Evolutionary conservation across 2,113 vertebrate genomes (phyloP), one percentile per base, ranked within the genome.

Genomic region (Apeltes quadracus): DNA sequence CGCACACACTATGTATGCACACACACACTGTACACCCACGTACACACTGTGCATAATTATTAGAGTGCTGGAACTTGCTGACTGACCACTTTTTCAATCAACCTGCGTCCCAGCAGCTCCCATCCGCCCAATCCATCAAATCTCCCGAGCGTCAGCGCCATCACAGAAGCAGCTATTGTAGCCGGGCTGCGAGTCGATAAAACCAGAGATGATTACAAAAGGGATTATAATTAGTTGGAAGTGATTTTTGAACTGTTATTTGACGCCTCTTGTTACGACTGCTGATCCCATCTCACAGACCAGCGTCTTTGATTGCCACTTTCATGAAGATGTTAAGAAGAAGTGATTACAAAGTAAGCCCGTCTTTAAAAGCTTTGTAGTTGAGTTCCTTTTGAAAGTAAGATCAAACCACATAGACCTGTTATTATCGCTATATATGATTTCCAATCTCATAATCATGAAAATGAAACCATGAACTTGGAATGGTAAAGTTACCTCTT

Each of bases 21-120:
- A 53, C 27, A 22, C 18, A 41, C 16, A 3, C 56, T 44, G 41
- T 14, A 18, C 61, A 50, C 62, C 15, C 62, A 55, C 46, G 13
- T 13, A 34, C 54, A 50, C 34, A 41, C 66, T n/a, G 23, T 20
- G 43, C 57, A 27, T 82, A 56, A 79, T 84, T 69, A 51, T 79
- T 67, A 61, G 41, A 80, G 73, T 71, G 44, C 66, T 58, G 36
- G 7, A 43, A 64, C 70, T 48, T 72, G 82, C 87, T 83, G 84
- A 79, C 65, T 2, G 48, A 48, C 32, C 75, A 65, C 66, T 81
- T 76, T 78, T 68, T 38, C 69, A 72, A 56, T 78, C 64, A 79
- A 65, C 68, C 74, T 62, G 16, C 16, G 20, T 73, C 36, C n/a
- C 36, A 41, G 66, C 59, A 38, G 59, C 54, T 57, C 65, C 65